Evolutionary conservation across 2,113 vertebrate genomes (phyloP), one percentile per base, ranked within the genome.

Genomic region (Cromileptes altivelis): DNA sequence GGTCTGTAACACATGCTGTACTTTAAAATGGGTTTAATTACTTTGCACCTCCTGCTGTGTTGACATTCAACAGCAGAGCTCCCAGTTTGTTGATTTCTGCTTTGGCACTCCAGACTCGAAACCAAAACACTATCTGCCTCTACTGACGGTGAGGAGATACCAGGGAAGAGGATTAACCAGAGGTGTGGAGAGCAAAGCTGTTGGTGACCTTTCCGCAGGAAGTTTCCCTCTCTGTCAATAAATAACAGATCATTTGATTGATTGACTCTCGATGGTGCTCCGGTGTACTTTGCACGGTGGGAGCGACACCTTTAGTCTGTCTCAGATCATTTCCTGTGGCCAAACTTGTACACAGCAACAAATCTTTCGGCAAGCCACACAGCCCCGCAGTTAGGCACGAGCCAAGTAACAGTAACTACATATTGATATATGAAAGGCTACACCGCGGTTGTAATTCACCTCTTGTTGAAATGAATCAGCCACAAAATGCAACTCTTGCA

Each of bases 381-480:
- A 58, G 63, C 76, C 77, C 75, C 68, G 73, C n/a, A 80, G 61
- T 78, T 57, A 50, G 72, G 70, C 79, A 56, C 12, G 70, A 83
- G 79, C 82, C 80, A 75, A 89, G 77, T 65, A 81, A 78, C 74
- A 61, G 84, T 86, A 91, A 91, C 80, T 75, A 77, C 70, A 88
- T 86, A 89, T 86, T 88, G 77, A 89, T 90, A 85, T 86, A 83
- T 56, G 63, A 85, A 84, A 75, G 60, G 61, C 70, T 69, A 63
- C 65, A 80, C 72, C 70, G 21, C n/a, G 19, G 83, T 85, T 86
- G 75, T 88, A 75, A 85, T 85, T 88, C 84, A 90, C 72, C 75
- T 86, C 70, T 21, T 84, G 71, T 80, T 89, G 71, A 86, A 90
- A 88, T 80, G 57, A 92, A 89, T 88, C 81, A 85, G 82, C 88